Evolutionary conservation across 2,113 vertebrate genomes (phyloP), one percentile per base, ranked within the genome.

Genomic region (Pelecanus crispus): DNA sequence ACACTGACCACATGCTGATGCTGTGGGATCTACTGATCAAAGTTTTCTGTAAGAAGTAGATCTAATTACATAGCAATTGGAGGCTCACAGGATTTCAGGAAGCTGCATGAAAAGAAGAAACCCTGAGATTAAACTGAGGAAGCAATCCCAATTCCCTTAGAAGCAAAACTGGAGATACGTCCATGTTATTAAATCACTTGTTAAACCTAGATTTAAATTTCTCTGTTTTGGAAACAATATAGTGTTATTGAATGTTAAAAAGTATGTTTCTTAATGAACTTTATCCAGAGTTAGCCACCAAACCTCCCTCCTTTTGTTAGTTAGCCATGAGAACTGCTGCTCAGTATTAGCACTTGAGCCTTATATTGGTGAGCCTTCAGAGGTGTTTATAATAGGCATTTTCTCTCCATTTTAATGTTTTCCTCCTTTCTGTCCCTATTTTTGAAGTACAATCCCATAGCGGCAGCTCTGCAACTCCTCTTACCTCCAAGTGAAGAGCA

Each of bases 401-500:
- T 88, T 79, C 42, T 92, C 86, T 88, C 73, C 73, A 61, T 70
- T 95, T 95, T 80, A 95, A 94, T 83, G 92, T 97, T 96, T 95
- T 92, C 94, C 92, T 92, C 26, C 80, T 75, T 95, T 95, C 91
- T 95, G 34, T 92, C 94, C 86, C 65, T 94, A 14, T 80, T 96
- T 96, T 79, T 87, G 81, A 91, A 89, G 92, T 28, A 79, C 77
- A 38, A 49, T 95, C 80, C 83, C 73, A 70, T 53, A 29, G n/a
- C 61, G 94, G 92, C 94, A 91, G 73, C 40, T 95, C 77, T 94
- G 92, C 96, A 96, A 59, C 65, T 75, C 73, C 66, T 86, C 70
- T 87, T 95, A 95, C 96, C 94, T 96, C 88, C 91, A 93, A 96
- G 73, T 58, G 88, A 95, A 96, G 91, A 91, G 94, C 94, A 94